Percentiles rank a stretch among this genome's conserved stretches.
Conservation (phyloP, 30 jellyfish, hydroid and myxozoan species). For the Sanderia malayensis region DNA sequence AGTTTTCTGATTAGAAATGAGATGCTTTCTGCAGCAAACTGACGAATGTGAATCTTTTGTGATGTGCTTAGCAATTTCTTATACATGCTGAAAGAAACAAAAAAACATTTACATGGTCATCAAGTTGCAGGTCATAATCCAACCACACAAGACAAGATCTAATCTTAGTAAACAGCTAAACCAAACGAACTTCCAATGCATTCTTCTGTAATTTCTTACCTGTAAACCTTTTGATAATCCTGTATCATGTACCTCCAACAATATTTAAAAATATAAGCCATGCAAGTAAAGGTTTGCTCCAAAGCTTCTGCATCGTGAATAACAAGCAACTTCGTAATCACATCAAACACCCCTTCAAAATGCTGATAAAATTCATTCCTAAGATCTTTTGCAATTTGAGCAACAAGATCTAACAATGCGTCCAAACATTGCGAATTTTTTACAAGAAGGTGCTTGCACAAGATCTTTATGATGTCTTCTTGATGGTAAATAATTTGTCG, state of each 20-base stretch:
- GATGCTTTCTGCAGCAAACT: slow-evolving; percentile 82
- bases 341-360: slow-evolving; percentile 50
- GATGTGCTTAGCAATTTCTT: slow-evolving; percentile 40
- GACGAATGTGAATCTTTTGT: slow-evolving; percentile 65
- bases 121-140: too few relatives aligned
- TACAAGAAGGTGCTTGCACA: slow-evolving; percentile 28
- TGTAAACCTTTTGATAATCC: slow-evolving; percentile 50
- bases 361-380: slow-evolving; percentile 68
- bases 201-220: slow-evolving; percentile 63
- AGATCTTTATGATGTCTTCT: slow-evolving; percentile 49
- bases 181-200: too few relatives aligned
- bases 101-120: too few relatives aligned
- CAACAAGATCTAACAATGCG: slow-evolving; percentile 80
- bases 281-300: slow-evolving; percentile 68
- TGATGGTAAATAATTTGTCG: slow-evolving; percentile 70
- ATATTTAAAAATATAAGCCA: slow-evolving; percentile 80
- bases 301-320: slow-evolving; percentile 65
- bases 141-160: too few relatives aligned
- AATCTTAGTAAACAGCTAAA: too few relatives aligned
- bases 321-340: slow-evolving; percentile 19
- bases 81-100: slow-evolving; percentile 57
- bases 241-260: slow-evolving; percentile 75
- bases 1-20: slow-evolving; percentile 70
- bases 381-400: slow-evolving; percentile 71
- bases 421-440: slow-evolving; percentile 60